Evolutionary conservation across 2,113 vertebrate genomes (phyloP), one percentile per base, ranked within the genome.

Genomic region (Panthera leo): DNA sequence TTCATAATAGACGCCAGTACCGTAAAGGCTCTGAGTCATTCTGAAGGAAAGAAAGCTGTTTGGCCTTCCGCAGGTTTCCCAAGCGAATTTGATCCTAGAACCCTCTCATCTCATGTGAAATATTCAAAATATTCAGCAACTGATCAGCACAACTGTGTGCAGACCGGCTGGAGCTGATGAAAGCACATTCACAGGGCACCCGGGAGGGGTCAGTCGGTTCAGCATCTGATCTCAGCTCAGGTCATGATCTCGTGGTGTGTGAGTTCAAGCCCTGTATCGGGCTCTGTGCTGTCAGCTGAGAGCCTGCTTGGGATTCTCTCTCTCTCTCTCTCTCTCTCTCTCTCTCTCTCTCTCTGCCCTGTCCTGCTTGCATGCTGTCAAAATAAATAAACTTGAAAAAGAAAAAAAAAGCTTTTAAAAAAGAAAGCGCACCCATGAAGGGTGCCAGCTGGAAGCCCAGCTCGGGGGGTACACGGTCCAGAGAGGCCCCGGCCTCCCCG

Each of bases 381-480:
- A 61, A 61, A 61, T 61, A 61, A 61, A 23, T 3, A 61, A 61
- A 8, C 21, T 61, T 9, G 45, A 61, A 61, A 61, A 61, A 61
- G 36, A 61, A 61, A 53, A 53, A 14, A 14, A 55, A 55, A 61
- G 7, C 21, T 9, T 23, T 21, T 61, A 23, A 19, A 61, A 61
- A 61, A 61, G 58, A 61, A 61, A 61, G 18, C 4, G 0, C 5
- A 7, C n/a, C 48, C 25, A 9, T 0, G 3, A 39, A 0, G 3
- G 53, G 15, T 0, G 0, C 11, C 63, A 68, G 78, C 5, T 2
- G 10, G 48, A 18, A 15, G 45, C 36, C 55, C 71, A 25, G 53
- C 45, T 39, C 2, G 0, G 3, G 1, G 2, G 15, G 7, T 6
- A 4, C 0, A 3, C 27, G 58, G 23, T 73, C 67, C 34, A 16